Evolutionary conservation across 2,113 vertebrate genomes (phyloP).

Genomic region (Eudyptes chrysolophus): DNA sequence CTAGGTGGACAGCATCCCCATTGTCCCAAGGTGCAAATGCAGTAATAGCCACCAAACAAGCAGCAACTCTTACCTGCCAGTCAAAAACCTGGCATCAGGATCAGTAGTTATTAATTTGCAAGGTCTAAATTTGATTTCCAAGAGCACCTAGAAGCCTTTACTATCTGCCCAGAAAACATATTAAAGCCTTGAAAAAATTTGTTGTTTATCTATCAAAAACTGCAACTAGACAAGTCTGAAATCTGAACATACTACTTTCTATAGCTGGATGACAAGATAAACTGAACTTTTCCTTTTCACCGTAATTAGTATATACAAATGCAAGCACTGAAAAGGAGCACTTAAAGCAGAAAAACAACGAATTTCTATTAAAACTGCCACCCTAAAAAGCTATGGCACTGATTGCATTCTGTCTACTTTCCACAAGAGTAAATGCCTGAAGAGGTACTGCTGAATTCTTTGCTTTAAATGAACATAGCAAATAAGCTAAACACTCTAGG

Average conservation of each 20-base stretch:
- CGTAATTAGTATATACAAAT: not conserved
- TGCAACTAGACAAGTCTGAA: not conserved
- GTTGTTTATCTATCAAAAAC: not conserved
- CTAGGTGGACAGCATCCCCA: not conserved
- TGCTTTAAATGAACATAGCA: conserved; percentile 30
- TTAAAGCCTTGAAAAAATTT: not conserved
- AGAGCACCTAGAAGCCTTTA: not conserved
- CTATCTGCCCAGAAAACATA: not conserved
- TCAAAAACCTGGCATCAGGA: not conserved
- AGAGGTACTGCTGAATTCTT: not conserved
- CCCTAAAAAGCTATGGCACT: not conserved
- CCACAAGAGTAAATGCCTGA: not conserved
- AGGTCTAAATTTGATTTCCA: not conserved
- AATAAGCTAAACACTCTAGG: conserved; percentile 22
- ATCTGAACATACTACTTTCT: not conserved
- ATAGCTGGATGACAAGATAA: not conserved
- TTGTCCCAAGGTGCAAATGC: not conserved
- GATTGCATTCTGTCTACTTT: not conserved
- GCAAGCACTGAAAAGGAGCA: not conserved
- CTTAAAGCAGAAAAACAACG: conserved; percentile 5
- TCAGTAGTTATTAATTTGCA: not conserved
- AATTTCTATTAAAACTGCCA: not conserved
- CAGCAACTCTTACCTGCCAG: not conserved
- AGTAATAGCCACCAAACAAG: not conserved
- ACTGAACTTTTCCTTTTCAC: not conserved